These are phyloP conservation scores for Aythya baeri DNA, from an alignment of 2,113 vertebrate species.

Conservation along the genomic window DNA sequence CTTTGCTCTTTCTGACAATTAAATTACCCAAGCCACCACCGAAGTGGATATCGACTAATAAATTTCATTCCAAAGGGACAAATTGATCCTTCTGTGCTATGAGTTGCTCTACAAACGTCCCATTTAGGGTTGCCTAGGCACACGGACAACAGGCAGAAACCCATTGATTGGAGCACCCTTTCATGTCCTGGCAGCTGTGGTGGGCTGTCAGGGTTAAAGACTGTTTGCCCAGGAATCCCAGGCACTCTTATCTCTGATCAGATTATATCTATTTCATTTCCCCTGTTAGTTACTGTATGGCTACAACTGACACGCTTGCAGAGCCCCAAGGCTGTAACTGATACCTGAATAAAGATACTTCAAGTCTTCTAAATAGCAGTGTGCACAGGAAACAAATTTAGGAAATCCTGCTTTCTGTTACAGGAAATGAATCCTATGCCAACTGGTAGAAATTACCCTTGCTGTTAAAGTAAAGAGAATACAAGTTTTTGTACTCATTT, in stretches of 20 bases:
- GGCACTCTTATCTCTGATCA: constrained; percentile 67
- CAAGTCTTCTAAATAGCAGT: constrained; percentile 57
- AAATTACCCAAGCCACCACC: constrained; percentile 12
- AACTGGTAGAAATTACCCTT: constrained; percentile 74
- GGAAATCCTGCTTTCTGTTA: constrained; percentile 86
- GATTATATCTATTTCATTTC: constrained; percentile 68
- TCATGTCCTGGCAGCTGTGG: constrained; percentile 31
- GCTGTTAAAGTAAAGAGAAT: constrained; percentile 48
- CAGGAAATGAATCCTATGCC: constrained; percentile 81
- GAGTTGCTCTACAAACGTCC: not conserved
- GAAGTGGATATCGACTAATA: constrained; percentile 51
- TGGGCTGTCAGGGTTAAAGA: constrained; percentile 30
- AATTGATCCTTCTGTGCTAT: constrained; percentile 39
- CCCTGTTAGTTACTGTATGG: constrained; percentile 66
- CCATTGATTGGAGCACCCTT: not conserved
- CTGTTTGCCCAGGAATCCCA: constrained; percentile 20
- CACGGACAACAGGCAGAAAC: not conserved
- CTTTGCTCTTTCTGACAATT: not conserved
- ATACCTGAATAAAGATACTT: constrained; percentile 74
- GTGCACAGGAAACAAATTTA: constrained; percentile 82
- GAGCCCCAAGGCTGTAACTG: constrained; percentile 68
- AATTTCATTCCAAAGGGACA: constrained; percentile 51
- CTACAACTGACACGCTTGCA: constrained; percentile 40
- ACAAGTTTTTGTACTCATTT: constrained; percentile 62
- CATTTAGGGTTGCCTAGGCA: not conserved